A percentile compares a stretch with the other conserved stretches of the same genome.
These are phyloP conservation scores for Tolmerus cingulatus DNA, from an alignment of 2,888 invertebrate genomes.

Conservation along the genomic window DNA sequence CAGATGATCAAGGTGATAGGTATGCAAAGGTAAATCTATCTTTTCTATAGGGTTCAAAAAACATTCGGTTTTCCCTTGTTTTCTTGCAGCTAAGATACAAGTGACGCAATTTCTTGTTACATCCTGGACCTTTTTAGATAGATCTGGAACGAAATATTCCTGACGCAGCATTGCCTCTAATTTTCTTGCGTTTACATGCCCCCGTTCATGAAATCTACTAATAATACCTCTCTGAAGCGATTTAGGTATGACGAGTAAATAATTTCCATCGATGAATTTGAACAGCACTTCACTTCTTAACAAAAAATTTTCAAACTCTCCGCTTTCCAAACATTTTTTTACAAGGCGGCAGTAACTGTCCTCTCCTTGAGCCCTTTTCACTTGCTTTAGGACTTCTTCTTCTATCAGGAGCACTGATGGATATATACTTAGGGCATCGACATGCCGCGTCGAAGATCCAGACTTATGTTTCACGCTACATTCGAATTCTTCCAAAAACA, in stretches of 20 bases:
- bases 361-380: conserved; percentile 38
- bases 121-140: neutral
- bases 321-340: conserved; percentile 16
- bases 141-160: neutral
- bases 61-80: neutral
- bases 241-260: conserved; percentile 41
- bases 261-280: conserved; percentile 44
- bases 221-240: conserved; percentile 12
- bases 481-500: conserved; percentile 49
- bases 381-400: neutral
- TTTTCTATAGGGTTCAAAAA: neutral
- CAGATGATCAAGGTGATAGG: too few relatives aligned
- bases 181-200: neutral
- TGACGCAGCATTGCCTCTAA: neutral
- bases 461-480: conserved; percentile 44
- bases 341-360: conserved; percentile 41
- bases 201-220: neutral
- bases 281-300: conserved; percentile 35
- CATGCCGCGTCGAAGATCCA: conserved; percentile 40
- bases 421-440: conserved; percentile 42
- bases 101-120: neutral
- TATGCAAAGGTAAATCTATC: too few relatives aligned
- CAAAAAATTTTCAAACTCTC: conserved; percentile 44
- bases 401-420: neutral
- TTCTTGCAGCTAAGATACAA: conserved; percentile 1